Conservation (phyloP, 2,797 vertebrate genomes). For the Onychomys leucogaster region DNA sequence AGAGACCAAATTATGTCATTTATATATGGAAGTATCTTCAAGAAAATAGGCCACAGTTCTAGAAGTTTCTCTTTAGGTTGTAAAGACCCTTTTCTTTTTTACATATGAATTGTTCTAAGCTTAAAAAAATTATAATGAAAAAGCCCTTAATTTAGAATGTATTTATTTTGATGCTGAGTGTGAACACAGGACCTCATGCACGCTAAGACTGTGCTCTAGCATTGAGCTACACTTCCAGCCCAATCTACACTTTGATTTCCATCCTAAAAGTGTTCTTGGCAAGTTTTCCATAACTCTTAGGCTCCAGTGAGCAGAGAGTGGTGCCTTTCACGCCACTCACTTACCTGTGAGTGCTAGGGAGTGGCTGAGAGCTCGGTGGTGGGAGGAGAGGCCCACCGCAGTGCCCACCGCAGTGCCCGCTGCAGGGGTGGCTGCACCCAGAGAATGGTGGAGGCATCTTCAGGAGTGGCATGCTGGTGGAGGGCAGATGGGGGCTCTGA, state of each 20-base stretch:
- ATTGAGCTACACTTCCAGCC: neutral
- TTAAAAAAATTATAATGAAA: conserved; percentile 15
- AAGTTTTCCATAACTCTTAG: conserved; percentile 16
- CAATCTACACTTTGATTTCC: conserved; percentile 1
- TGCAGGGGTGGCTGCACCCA: conserved; percentile 96
- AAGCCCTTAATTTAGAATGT: neutral
- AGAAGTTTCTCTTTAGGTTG: conserved; percentile 26
- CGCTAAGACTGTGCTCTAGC: neutral
- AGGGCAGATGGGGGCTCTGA: conserved; percentile 95
- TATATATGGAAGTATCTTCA: conserved; percentile 16
- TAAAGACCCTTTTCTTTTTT: conserved; percentile 39
- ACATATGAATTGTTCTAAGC: conserved; percentile 51
- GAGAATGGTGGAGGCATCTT: conserved; percentile 92
- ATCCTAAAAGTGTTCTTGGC: neutral
- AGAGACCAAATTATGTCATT: conserved; percentile 3
- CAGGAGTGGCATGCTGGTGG: conserved; percentile 92
- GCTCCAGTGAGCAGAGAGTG: neutral
- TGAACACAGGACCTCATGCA: neutral
- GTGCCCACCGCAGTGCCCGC: conserved; percentile 94
- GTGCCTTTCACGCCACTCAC: conserved; percentile 20
- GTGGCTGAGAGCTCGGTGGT: conserved; percentile 91
- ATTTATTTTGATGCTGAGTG: neutral
- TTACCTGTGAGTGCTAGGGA: conserved; percentile 94
- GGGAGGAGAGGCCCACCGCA: conserved; percentile 90
- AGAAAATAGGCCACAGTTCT: conserved; percentile 32